Conservation (phyloP, 2,888 invertebrate genomes). For the Rhogogaster chlorosoma region DNA sequence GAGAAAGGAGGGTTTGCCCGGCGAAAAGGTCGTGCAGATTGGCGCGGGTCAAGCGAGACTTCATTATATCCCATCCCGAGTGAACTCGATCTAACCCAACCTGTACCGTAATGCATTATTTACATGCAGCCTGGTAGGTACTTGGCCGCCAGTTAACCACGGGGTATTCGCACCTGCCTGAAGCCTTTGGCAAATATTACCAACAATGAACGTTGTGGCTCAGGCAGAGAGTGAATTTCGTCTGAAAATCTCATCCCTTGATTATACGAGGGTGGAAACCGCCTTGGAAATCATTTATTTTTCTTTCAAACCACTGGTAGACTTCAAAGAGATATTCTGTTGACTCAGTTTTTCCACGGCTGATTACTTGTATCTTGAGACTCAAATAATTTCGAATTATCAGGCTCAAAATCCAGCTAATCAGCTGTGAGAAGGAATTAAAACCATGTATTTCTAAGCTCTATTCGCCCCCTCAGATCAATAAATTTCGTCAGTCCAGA, state of each 20-base stretch:
- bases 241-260: background rate
- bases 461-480: too few species aligned
- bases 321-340: background rate
- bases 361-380: too few species aligned
- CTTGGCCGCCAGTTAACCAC: conserved; percentile 9
- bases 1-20: conserved; percentile 50
- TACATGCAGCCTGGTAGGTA: conserved; percentile 41
- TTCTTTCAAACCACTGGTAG: background rate
- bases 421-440: too few species aligned
- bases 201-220: conserved; percentile 30
- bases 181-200: conserved; percentile 43
- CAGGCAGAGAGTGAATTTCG: background rate
- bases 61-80: conserved; percentile 53
- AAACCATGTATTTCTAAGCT: too few species aligned
- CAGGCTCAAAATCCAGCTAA: too few species aligned
- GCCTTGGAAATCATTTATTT: background rate
- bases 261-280: background rate
- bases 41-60: conserved; percentile 52
- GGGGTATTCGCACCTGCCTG: conserved; percentile 39
- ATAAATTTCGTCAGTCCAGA: too few species aligned
- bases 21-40: conserved; percentile 58
- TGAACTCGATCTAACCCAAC: conserved; percentile 43
- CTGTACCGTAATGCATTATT: conserved; percentile 47
- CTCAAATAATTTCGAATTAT: too few species aligned
- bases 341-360: too few species aligned